Evolutionary conservation across 1,140 invertebrate genomes (phyloP).

Genomic region (Leptoteleia sp.): DNA sequence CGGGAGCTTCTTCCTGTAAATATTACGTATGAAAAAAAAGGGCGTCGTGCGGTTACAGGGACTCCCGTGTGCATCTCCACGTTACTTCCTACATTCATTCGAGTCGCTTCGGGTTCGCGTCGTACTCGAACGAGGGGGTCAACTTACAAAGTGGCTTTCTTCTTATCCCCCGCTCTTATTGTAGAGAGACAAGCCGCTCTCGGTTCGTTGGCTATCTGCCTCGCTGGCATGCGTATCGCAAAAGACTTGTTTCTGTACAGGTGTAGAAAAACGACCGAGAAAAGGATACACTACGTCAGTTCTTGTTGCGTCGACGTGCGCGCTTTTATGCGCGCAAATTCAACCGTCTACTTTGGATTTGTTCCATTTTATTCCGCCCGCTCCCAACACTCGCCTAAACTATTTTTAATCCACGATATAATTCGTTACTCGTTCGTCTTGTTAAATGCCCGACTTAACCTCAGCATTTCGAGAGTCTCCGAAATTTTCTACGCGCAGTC

Average conservation of each 20-base stretch:
- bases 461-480: too few relatives aligned
- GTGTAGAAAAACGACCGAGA: conserved; percentile 56
- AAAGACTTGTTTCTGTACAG: conserved; percentile 61
- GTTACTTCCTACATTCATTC: conserved; percentile 61
- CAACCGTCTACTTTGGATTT: conserved; percentile 11
- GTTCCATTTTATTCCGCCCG: background rate
- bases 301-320: conserved; percentile 26
- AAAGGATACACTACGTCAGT: conserved; percentile 40
- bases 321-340: conserved; percentile 32
- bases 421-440: too few relatives aligned
- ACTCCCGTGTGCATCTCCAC: conserved; percentile 41
- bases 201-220: conserved; percentile 37
- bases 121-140: conserved; percentile 56
- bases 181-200: conserved; percentile 43
- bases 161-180: conserved; percentile 54
- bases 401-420: too few relatives aligned
- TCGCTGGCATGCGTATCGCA: conserved; percentile 48
- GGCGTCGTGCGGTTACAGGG: conserved; percentile 57
- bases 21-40: conserved; percentile 50
- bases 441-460: too few relatives aligned
- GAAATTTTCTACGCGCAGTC: too few relatives aligned
- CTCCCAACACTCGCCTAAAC: too few relatives aligned
- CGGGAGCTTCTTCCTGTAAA: conserved; percentile 22
- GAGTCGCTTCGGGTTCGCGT: conserved; percentile 39
- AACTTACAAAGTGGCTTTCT: conserved; percentile 65